phyloP scores from a whole-genome alignment of 1,140 invertebrate species.

The Cylas formicarius region DNA sequence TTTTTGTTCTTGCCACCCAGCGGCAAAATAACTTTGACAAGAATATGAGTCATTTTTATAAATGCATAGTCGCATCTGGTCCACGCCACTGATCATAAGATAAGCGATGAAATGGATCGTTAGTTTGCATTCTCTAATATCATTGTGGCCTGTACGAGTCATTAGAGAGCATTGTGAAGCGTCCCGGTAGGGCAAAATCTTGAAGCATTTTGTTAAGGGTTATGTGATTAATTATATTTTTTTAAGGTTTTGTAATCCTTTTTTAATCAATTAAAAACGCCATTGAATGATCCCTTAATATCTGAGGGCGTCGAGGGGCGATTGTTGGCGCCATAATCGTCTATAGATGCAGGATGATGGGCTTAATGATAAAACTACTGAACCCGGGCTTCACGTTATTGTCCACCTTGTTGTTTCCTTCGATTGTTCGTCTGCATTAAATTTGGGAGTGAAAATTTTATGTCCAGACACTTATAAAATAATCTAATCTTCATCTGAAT shows the following conservation, averaged over 20 bases:
- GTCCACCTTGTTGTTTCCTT: too few species aligned
- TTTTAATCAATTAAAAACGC: slow-evolving; percentile 36
- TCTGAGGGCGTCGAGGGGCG: slow-evolving; percentile 19
- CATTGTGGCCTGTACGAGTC: slow-evolving; percentile 35
- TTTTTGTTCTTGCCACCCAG: too few species aligned
- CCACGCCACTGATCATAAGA: slow-evolving; percentile 14
- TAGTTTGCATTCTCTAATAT: slow-evolving; percentile 35
- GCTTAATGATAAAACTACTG: too few species aligned
- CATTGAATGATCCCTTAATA: slow-evolving; percentile 27
- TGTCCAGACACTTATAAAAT: too few species aligned
- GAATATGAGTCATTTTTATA: too few species aligned
- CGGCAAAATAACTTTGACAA: too few species aligned
- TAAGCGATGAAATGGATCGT: slow-evolving; percentile 38
- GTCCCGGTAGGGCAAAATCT: slow-evolving; percentile 21
- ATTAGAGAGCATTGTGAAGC: slow-evolving; percentile 37
- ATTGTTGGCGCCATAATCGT: slow-evolving; percentile 23
- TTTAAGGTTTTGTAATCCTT: slow-evolving; percentile 36
- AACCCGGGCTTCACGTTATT: too few species aligned
- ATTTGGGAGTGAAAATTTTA: too few species aligned
- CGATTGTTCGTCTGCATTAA: too few species aligned
- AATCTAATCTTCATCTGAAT: too few species aligned
- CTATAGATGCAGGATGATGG: too few species aligned
- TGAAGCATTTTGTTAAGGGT: slow-evolving; percentile 30
- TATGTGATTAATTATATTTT: slow-evolving; percentile 40
- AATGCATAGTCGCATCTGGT: too few species aligned